phyloP scores from a whole-genome alignment of 2,797 vertebrate genomes.

The Enteromius fasciolatus region DNA sequence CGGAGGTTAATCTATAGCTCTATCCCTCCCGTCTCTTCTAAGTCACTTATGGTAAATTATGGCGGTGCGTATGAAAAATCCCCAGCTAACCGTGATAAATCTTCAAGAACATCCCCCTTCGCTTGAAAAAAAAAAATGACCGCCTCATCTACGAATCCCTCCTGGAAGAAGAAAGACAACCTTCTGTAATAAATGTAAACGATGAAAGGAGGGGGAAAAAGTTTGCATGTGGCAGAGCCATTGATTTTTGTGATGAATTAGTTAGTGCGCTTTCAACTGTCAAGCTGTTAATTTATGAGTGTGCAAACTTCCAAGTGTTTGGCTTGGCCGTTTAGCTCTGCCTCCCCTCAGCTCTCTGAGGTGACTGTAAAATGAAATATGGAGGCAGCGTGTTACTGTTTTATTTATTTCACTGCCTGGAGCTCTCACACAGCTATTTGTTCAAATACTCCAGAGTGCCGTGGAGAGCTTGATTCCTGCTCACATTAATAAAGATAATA shows the following conservation, averaged over 20 bases:
- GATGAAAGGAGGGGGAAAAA: conserved; percentile 45
- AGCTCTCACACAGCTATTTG: conserved; percentile 78
- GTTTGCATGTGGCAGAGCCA: conserved; percentile 35
- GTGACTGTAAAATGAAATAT: conserved; percentile 79
- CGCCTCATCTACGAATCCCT: conserved; percentile 63
- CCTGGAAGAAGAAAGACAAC: conserved; percentile 69
- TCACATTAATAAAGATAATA: conserved; percentile 85
- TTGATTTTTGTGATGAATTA: conserved; percentile 78
- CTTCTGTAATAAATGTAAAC: conserved; percentile 77
- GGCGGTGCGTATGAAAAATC: conserved; percentile 22
- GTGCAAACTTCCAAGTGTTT: conserved; percentile 82
- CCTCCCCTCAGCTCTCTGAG: conserved; percentile 73
- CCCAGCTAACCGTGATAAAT: conserved; percentile 38
- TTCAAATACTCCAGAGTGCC: conserved; percentile 81
- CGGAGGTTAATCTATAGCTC: conserved; percentile 48
- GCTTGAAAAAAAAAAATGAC: conserved; percentile 59
- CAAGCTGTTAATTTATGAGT: conserved; percentile 80
- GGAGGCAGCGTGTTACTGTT: conserved; percentile 68
- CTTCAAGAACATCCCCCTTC: conserved; percentile 47
- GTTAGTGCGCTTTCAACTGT: conserved; percentile 82
- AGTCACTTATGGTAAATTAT: conserved; percentile 52
- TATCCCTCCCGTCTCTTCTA: conserved; percentile 28
- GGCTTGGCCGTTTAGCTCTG: conserved; percentile 78
- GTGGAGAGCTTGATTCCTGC: conserved; percentile 80
- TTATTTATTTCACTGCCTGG: conserved; percentile 76